Evolutionary conservation across 2,797 vertebrate genomes (phyloP), one percentile per base, ranked within the genome.

Genomic region (Lindbergichthys nudifrons): DNA sequence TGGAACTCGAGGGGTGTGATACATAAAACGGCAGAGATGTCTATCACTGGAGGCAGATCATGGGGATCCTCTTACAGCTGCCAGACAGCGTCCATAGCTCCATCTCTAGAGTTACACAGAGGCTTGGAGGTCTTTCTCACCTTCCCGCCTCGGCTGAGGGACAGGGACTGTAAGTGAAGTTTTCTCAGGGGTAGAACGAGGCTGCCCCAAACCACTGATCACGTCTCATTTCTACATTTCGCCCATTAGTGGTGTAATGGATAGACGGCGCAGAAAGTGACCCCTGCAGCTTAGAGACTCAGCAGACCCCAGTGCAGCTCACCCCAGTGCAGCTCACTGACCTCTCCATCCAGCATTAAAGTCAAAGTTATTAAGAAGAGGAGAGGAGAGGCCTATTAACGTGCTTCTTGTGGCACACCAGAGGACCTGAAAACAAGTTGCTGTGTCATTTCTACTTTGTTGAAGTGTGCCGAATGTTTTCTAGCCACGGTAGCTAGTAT

Each of bases 61-160:
- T 36, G 6, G 68, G 71, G 86, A 89, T 92, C 52, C 67, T 83
- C 77, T 92, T 90, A 86, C 89, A 14, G 13, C 65, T 58, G 67
- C 68, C 84, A 88, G 85, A 90, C 83, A 54, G 70, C 10, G 18
- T 80, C 67, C 65, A 53, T 36, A 76, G 42, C 76, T 52, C 56
- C 2, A 70, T 73, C 39, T 86, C 89, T 91, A 70, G 71, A 86
- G 84, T 92, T 91, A 89, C 87, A 0, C 59, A 69, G 65, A 6
- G 56, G 67, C 76, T 79, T 66, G 73, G 81, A 89, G 88, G 86
- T 89, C 73, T 51, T 82, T 61, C 58, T 88, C 85, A 82, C 83
- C 64, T 76, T 82, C 66, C 66, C 62, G 53, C 36, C 48, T n/a
- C n/a, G n/a, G 39, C 51, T 46, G 45, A 62, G 67, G 75, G 45